Conservation (phyloP, 1,140 invertebrate genomes). For the Drosophila eugracilis region DNA sequence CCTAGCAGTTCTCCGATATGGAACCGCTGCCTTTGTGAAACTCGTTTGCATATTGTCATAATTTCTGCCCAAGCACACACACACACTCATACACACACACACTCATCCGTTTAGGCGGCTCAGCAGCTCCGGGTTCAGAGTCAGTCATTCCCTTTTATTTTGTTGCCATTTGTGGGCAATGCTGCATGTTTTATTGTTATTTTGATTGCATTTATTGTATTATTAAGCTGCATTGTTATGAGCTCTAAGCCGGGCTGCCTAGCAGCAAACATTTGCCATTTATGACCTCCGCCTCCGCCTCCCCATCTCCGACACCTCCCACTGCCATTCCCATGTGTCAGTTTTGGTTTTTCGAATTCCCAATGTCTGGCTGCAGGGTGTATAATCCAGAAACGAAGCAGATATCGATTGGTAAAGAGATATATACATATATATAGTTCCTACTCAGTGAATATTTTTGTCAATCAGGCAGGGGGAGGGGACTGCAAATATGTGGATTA, state of each 20-base stretch:
- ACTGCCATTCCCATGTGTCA: not conserved
- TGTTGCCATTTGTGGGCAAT: conserved; percentile 74
- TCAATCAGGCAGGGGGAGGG: no score
- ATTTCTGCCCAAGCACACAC: conserved; percentile 59
- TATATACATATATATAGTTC: conserved; percentile 9
- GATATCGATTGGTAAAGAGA: conserved; percentile 46
- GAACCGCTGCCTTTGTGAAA: conserved; percentile 60
- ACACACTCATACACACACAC: conserved; percentile 20
- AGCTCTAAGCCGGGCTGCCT: conserved; percentile 58
- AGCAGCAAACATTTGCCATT: conserved; percentile 53
- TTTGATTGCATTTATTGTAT: conserved; percentile 84
- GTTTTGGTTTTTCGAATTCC: conserved; percentile 16
- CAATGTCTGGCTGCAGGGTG: conserved; percentile 18
- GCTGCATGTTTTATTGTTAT: conserved; percentile 84
- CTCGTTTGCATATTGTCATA: conserved; percentile 83
- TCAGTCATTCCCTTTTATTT: conserved; percentile 60
- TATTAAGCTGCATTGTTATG: conserved; percentile 83
- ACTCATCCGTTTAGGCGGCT: conserved; percentile 67
- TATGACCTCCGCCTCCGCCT: conserved; percentile 8
- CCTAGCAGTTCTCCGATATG: conserved; percentile 41
- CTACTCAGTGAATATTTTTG: conserved; percentile 33
- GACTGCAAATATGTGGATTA: conserved; percentile 11
- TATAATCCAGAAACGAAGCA: conserved; percentile 26
- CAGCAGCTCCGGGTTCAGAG: conserved; percentile 28
- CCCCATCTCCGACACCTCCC: not conserved